Evolutionary conservation across 1,140 invertebrate species (phyloP).

Genomic region (Aethina tumida): DNA sequence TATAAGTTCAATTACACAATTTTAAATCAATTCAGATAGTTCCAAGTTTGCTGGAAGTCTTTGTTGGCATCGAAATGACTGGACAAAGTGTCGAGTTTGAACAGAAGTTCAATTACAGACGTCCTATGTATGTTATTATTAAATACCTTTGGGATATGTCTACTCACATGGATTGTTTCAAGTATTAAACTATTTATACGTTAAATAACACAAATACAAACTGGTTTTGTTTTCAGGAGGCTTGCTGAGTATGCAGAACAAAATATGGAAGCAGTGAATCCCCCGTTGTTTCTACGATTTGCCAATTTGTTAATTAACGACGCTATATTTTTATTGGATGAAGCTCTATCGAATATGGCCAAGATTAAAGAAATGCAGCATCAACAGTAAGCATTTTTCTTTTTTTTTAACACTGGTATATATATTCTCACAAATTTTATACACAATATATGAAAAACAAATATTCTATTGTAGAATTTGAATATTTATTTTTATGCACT

Average conservation of each 20-base stretch:
- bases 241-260: constrained; percentile 71
- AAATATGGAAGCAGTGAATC: constrained; percentile 82
- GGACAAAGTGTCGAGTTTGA: constrained; percentile 93
- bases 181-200: constrained; percentile 23
- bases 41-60: constrained; percentile 73
- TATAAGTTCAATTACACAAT: not conserved
- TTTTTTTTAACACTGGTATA: not conserved
- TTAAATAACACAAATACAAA: not conserved
- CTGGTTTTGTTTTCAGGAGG: constrained; percentile 37
- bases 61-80: constrained; percentile 96
- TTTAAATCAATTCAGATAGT: constrained; percentile 47
- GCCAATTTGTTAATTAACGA: constrained; percentile 94
- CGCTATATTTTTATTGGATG: constrained; percentile 87
- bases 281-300: constrained; percentile 87
- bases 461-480: constrained; percentile 5
- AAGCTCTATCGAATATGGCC: constrained; percentile 78
- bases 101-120: constrained; percentile 93
- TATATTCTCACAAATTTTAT: constrained; percentile 3
- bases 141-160: constrained; percentile 82
- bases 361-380: constrained; percentile 65
- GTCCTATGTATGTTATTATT: constrained; percentile 91
- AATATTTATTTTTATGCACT: too few species aligned
- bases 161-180: constrained; percentile 64
- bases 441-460: too few species aligned
- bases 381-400: constrained; percentile 44